Conservation (phyloP, 1,140 invertebrate species). For the Lepidurus arcticus region DNA sequence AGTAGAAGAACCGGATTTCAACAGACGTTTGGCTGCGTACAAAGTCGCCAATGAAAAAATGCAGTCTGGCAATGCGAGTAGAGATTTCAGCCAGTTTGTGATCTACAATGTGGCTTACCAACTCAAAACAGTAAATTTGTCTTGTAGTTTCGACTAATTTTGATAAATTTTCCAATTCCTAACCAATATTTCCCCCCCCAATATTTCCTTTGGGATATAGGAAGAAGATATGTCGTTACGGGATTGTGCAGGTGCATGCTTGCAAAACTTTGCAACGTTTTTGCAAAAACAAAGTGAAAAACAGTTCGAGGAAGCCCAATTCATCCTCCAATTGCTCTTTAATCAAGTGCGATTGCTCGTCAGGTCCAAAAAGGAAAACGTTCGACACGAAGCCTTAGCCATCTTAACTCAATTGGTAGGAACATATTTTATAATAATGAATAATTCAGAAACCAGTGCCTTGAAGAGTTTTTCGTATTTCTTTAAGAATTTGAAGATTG, state of each 20-base stretch:
- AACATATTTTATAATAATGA: neutral
- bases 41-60: conserved; percentile 56
- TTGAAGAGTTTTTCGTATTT: too few relatives aligned
- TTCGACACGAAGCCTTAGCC: conserved; percentile 67
- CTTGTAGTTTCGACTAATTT: neutral
- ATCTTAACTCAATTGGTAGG: conserved; percentile 63
- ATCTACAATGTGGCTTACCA: conserved; percentile 77
- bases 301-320: conserved; percentile 24
- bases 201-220: conserved; percentile 37
- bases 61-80: conserved; percentile 50
- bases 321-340: conserved; percentile 29
- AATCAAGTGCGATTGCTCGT: conserved; percentile 24
- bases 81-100: conserved; percentile 64
- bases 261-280: conserved; percentile 59
- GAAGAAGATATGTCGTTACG: conserved; percentile 76
- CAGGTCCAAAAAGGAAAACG: conserved; percentile 54
- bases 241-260: conserved; percentile 66
- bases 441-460: neutral
- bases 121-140: conserved; percentile 53
- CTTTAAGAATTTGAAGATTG: too few relatives aligned
- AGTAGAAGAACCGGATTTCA: conserved; percentile 88
- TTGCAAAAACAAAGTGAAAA: conserved; percentile 40
- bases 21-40: conserved; percentile 67
- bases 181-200: neutral
- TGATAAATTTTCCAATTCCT: too few relatives aligned